These are phyloP conservation scores for Sarcophaga caerulescens DNA, from an alignment of 2,888 invertebrate species.

Conservation along the genomic window DNA sequence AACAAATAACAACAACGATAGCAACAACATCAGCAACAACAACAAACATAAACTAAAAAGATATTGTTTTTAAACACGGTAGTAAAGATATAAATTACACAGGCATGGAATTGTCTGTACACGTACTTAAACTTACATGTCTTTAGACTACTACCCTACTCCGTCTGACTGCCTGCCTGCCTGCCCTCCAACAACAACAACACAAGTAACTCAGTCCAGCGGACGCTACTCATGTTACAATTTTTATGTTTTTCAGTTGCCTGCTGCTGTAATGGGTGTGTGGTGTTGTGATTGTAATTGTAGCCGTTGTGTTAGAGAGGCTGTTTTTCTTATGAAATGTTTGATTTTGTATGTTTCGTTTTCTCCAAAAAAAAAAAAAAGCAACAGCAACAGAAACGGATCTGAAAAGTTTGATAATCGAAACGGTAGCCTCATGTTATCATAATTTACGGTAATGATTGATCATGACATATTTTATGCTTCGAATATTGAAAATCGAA, in stretches of 20 bases:
- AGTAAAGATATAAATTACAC: slow-evolving; percentile 68
- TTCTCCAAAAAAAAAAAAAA: not conserved
- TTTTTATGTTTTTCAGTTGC: slow-evolving; percentile 30
- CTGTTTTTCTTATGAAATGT: not conserved
- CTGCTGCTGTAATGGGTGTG: slow-evolving; percentile 1
- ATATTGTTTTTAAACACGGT: slow-evolving; percentile 67
- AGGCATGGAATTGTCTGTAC: slow-evolving; percentile 63
- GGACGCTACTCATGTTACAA: slow-evolving; percentile 60
- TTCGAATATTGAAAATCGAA: no score
- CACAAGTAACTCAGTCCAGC: not conserved
- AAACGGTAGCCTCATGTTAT: slow-evolving; percentile 63
- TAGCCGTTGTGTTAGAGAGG: not conserved
- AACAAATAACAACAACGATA: not conserved
- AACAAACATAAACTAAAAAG: slow-evolving; percentile 50
- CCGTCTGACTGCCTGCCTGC: not conserved
- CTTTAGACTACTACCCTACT: slow-evolving; percentile 7
- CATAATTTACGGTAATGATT: slow-evolving; percentile 64
- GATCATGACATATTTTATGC: slow-evolving; percentile 56
- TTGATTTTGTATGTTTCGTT: slow-evolving; percentile 1
- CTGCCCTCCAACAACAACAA: not conserved
- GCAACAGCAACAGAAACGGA: slow-evolving; percentile 45
- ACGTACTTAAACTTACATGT: slow-evolving; percentile 66
- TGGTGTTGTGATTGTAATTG: not conserved
- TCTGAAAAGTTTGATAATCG: slow-evolving; percentile 55
- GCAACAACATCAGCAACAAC: not conserved